Evolutionary conservation across 2,888 invertebrate genomes (phyloP).

Genomic region (Willowsia nigromaculata): DNA sequence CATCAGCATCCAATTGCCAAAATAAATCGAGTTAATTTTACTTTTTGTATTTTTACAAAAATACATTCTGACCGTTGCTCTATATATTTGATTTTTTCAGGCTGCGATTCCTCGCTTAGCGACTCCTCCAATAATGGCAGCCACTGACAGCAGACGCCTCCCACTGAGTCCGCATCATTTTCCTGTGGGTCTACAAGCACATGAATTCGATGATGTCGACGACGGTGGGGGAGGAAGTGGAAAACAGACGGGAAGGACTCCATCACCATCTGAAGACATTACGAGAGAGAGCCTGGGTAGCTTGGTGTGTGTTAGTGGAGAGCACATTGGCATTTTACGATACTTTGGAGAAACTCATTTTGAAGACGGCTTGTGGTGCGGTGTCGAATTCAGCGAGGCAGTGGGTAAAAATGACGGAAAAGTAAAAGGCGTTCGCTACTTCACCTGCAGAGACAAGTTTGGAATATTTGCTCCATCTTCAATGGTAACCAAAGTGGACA

Average conservation of each 20-base stretch:
- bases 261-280: background rate
- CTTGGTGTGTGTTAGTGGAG: constrained; percentile 54
- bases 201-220: constrained; percentile 5
- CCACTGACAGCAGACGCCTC: constrained; percentile 39
- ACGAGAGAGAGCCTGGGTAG: constrained; percentile 48
- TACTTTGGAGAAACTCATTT: constrained; percentile 84
- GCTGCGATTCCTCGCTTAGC: constrained; percentile 21
- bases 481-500: constrained; percentile 81
- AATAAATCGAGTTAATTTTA: background rate
- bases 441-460: constrained; percentile 83
- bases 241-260: background rate
- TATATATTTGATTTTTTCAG: constrained; percentile 35
- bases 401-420: constrained; percentile 85
- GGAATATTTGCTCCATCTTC: constrained; percentile 85
- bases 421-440: constrained; percentile 84
- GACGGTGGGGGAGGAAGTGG: background rate
- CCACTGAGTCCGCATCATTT: background rate
- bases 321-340: constrained; percentile 82
- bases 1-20: background rate
- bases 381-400: constrained; percentile 83
- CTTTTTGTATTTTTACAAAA: background rate
- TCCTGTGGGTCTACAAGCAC: background rate
- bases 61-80: background rate
- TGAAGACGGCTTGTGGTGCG: constrained; percentile 84
- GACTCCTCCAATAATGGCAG: constrained; percentile 42